These are phyloP conservation scores for Furcula furcula DNA, from an alignment of 2,888 invertebrate genomes.

Conservation along the genomic window DNA sequence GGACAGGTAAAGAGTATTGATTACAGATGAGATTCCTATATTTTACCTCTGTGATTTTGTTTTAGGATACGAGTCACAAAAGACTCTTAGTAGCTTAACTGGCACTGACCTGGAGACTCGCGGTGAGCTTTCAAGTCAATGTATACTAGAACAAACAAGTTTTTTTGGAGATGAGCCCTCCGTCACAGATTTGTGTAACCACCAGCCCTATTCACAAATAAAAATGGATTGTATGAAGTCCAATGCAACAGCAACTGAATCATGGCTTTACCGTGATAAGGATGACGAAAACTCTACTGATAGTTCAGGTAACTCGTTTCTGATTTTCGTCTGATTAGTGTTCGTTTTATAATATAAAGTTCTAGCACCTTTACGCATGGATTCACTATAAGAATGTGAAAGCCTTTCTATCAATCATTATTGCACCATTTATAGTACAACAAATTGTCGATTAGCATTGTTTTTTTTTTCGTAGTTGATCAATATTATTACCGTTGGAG, in stretches of 20 bases:
- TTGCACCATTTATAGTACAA: no score
- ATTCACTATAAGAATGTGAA: no score
- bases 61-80: slow-evolving; percentile 17
- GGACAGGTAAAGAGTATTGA: no score
- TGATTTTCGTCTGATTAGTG: no score
- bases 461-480: slow-evolving; percentile 3
- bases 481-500: not conserved
- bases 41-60: no score
- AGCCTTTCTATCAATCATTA: no score
- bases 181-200: slow-evolving; percentile 27
- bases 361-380: no score
- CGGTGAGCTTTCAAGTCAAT: slow-evolving; percentile 37
- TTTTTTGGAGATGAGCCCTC: slow-evolving; percentile 30
- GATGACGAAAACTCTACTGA: not conserved
- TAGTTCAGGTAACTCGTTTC: slow-evolving; percentile 12
- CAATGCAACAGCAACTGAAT: slow-evolving; percentile 11
- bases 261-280: no score
- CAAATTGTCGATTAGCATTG: no score
- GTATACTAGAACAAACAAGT: slow-evolving; percentile 15
- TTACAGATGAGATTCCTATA: no score
- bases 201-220: slow-evolving; percentile 6
- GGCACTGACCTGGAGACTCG: slow-evolving; percentile 31
- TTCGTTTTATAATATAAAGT: no score
- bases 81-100: slow-evolving; percentile 27
- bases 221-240: slow-evolving; percentile 22